Conservation (phyloP, 1,140 invertebrate genomes). For the Cataglyphis hispanica region DNA sequence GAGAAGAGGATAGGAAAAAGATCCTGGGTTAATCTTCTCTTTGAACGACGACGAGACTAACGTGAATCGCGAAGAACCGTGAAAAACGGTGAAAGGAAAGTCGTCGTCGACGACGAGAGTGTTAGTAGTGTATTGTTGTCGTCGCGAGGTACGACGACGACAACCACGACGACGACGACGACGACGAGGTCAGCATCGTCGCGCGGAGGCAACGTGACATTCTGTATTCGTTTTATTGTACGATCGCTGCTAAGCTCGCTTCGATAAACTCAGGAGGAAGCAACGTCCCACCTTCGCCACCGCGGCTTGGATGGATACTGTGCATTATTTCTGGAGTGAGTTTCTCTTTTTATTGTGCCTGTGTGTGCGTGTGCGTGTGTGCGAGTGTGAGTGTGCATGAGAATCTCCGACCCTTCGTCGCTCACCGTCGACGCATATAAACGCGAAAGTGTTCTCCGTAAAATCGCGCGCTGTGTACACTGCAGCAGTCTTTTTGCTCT, state of each 20-base stretch:
- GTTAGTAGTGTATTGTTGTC: constrained; percentile 59
- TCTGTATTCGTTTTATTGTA: constrained; percentile 28
- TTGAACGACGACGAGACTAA: neutral
- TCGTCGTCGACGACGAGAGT: constrained; percentile 36
- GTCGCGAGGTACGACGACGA: constrained; percentile 58
- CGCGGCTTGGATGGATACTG: constrained; percentile 86
- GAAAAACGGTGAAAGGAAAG: constrained; percentile 4
- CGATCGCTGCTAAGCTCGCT: neutral
- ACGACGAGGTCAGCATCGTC: constrained; percentile 38
- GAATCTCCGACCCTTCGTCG: neutral
- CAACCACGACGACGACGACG: constrained; percentile 36
- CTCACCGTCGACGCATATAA: neutral
- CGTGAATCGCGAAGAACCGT: neutral
- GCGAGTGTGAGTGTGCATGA: neutral
- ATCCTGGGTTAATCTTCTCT: neutral
- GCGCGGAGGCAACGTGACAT: constrained; percentile 30
- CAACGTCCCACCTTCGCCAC: constrained; percentile 66
- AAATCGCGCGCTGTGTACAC: constrained; percentile 23
- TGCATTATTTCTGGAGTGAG: constrained; percentile 87
- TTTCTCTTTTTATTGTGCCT: constrained; percentile 72
- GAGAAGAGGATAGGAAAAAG: constrained; percentile 7
- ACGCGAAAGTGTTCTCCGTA: neutral
- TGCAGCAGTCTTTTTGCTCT: neutral
- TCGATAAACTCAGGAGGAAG: constrained; percentile 68
- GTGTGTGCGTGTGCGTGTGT: neutral